Base-by-base conservation (phyloP, 2,797 vertebrate genomes). In the Acanthopagrus latus region DNA sequence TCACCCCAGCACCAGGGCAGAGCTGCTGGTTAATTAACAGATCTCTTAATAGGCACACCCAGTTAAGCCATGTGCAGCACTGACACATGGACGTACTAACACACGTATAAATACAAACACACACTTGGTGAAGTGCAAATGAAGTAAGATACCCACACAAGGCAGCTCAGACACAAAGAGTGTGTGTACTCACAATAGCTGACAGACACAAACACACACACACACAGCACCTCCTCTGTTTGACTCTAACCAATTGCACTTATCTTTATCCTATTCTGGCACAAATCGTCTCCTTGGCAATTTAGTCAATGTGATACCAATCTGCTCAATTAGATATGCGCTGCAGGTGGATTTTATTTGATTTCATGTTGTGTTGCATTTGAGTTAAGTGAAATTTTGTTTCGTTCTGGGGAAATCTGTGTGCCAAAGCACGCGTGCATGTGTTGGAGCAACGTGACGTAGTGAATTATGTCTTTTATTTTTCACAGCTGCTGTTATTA, bases 1-100 rank as follows among this genome's bases (percentile, higher is more conserved):
- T 76, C 80, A 94, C 95, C 90, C 95, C 81, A 94, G 93, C 95
- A 95, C 92, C 94, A 86, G 95, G 74, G 64, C 85, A 81, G 79
- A 95, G 95, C 95, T 95, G 95, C 96, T 95, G 95, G 93, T 97
- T 98, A 97, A 97, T 98, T 97, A 97, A 97, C 96, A 96, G 94
- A 96, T 96, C 94, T 96, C 96, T 91, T 95, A 95, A 96, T 96
- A 96, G 95, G 94, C 94, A 95, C 94, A 92, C 43, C 93, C 93
- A 95, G 67, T 72, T 62, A 57, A 69, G 25, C 64, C 57, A 55
- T 62, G 55, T 41, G 58, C 46, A 52, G 54, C 25, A 41, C 57
- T 64, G 11, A 38, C 63, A 46, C 75, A 71, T 14, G 29, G 41
- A 71, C 17, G 14, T n/a, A 12, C 21, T 20, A 16, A 51, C 57